Conservation (phyloP, 2,888 invertebrate genomes). For the Apamea crenata region DNA sequence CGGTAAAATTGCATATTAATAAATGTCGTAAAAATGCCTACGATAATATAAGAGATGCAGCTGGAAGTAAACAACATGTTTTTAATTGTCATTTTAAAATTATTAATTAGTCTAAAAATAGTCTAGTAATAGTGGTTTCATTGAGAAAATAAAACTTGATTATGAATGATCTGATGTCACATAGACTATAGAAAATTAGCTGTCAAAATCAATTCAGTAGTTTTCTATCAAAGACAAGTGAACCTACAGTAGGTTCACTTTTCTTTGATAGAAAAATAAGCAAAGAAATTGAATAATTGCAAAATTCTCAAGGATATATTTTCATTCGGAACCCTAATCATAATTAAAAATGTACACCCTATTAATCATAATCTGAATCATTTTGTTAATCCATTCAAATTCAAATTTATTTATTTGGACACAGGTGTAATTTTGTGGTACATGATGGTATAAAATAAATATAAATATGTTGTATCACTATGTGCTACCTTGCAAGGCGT, state of each 20-base stretch:
- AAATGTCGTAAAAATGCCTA: constrained; percentile 19
- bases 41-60: neutral
- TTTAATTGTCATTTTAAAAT: neutral
- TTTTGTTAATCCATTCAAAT: no score
- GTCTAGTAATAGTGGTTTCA: neutral
- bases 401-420: no score
- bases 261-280: neutral
- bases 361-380: no score
- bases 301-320: neutral
- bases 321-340: neutral
- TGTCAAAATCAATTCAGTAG: neutral
- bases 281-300: neutral
- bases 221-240: neutral
- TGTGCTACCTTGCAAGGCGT: no score
- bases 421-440: no score
- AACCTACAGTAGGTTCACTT: no score
- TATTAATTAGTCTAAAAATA: constrained; percentile 22
- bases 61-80: neutral
- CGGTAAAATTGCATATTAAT: constrained; percentile 36
- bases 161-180: neutral
- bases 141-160: neutral
- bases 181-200: neutral
- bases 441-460: no score
- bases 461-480: no score
- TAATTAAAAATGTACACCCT: no score